Percentiles rank a stretch among this genome's conserved stretches.
Evolutionary conservation across 2,888 invertebrate species (phyloP).

Genomic region (Steinernema scapterisci): DNA sequence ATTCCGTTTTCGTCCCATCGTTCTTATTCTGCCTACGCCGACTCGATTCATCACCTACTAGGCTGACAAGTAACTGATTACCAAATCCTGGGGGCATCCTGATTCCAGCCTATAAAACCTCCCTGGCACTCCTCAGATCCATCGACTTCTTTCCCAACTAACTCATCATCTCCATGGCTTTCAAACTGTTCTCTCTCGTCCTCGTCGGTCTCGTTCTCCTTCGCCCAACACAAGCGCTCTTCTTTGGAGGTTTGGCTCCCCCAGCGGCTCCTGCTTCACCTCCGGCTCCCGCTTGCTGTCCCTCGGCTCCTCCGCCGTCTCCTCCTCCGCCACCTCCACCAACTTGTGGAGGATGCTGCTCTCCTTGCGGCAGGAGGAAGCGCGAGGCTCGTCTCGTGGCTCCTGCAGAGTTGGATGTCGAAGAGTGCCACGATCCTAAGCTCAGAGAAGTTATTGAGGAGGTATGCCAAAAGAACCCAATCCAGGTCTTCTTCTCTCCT

Average conservation of each 20-base stretch:
- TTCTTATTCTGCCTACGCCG: not conserved
- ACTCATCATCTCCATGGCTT: not conserved
- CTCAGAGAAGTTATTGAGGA: constrained; percentile 17
- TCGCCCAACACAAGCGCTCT: not conserved
- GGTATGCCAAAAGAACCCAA: not conserved
- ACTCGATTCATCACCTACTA: not conserved
- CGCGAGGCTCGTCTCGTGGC: not conserved
- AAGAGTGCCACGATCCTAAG: constrained; percentile 6
- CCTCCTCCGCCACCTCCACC: not conserved
- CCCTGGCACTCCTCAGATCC: not conserved
- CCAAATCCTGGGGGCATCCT: constrained; percentile 12
- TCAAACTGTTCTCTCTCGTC: not conserved
- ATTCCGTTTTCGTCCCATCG: not conserved
- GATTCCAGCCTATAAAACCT: not conserved
- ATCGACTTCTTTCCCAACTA: not conserved
- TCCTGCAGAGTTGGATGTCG: not conserved
- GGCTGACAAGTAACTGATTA: not conserved
- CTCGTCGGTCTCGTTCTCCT: not conserved
- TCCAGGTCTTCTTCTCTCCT: not conserved
- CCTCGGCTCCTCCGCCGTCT: not conserved
- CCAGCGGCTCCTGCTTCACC: not conserved
- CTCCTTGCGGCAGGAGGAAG: constrained; percentile 1
- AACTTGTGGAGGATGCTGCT: not conserved
- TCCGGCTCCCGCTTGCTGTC: not conserved
- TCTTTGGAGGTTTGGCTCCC: constrained; percentile 6